Evolutionary conservation across 1,140 invertebrate genomes (phyloP), one percentile per base, ranked within the genome.

Genomic region (Bicyclus anynana): DNA sequence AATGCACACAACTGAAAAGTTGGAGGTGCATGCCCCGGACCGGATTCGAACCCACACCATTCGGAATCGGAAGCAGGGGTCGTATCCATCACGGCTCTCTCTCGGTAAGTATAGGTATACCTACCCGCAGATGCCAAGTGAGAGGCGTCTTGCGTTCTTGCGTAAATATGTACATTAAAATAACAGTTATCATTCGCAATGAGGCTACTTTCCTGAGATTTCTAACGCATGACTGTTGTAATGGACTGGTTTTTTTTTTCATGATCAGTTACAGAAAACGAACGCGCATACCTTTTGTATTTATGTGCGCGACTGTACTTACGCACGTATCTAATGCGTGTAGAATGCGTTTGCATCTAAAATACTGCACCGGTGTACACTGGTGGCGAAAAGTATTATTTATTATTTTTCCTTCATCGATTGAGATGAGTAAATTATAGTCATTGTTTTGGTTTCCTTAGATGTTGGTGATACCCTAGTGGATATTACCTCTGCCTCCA

Each of bases 141-240:
- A 59, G 53, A 48, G 46, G 29, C 17, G 18, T 40, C 35, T 50
- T 13, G 23, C 51, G 20, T 40, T 40, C 51, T 47, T 46, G 51
- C 44, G 42, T 38, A 38, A 60, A 60, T 50, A 50, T 60, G 37
- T 53, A 54, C 53, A 60, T 54, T 60, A 50, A 53, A 60, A 58
- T 40, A 56, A 65, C 62, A 57, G 62, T 59, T 62, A 66, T 54
- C 44, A 50, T 57, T 60, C n/a, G 50, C 51, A 58, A 62, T 58
- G 59, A 20, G n/a, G 38, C 63, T 23, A 62, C 65, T 67, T 63
- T 67, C 60, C 49, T 63, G 51, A 53, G 53, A 60, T 67, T 54
- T 63, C 60, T 57, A 60, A 62, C 29, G 53, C 56, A 46, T 56
- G 63, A 50, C 50, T 53, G 57, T 29, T 48, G 44, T 29, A 53